phyloP scores from a whole-genome alignment of 2,888 invertebrate species.

The Drosophila aldrichi region DNA sequence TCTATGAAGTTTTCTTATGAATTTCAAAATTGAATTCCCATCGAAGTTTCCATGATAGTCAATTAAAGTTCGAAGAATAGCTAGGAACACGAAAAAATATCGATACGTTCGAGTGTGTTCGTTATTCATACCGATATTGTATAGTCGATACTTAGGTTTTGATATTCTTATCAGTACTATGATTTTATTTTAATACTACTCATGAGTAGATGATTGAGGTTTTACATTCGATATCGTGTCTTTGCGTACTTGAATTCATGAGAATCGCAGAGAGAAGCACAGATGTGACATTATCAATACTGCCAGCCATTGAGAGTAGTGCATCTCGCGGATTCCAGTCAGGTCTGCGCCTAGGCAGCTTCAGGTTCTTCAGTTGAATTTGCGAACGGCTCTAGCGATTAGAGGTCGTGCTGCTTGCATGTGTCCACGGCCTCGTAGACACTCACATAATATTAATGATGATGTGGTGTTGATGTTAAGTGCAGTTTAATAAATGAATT shows the following conservation, averaged over 20 bases:
- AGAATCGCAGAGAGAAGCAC: not conserved
- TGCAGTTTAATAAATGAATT: constrained; percentile 84
- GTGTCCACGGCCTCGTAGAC: constrained; percentile 27
- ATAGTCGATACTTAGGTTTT: too few species aligned
- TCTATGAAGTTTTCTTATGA: not conserved
- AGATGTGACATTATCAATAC: not conserved
- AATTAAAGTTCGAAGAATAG: not conserved
- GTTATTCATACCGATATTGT: too few species aligned
- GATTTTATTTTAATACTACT: too few species aligned
- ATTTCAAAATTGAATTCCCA: not conserved
- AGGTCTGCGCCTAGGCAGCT: not conserved
- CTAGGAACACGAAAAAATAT: too few species aligned
- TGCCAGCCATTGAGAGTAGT: constrained; percentile 1
- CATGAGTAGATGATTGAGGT: too few species aligned
- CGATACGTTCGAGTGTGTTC: too few species aligned
- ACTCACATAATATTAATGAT: constrained; percentile 75
- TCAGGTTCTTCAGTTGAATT: constrained; percentile 26
- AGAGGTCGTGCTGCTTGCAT: constrained; percentile 38
- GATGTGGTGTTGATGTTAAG: constrained; percentile 85
- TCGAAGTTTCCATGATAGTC: not conserved
- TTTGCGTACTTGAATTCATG: too few species aligned
- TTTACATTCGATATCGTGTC: too few species aligned
- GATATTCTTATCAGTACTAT: too few species aligned
- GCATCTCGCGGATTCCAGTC: too few species aligned
- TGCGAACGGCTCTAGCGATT: constrained; percentile 25